Evolutionary conservation across 2,888 invertebrate genomes (phyloP).

Genomic region (Drosophila pullipes): DNA sequence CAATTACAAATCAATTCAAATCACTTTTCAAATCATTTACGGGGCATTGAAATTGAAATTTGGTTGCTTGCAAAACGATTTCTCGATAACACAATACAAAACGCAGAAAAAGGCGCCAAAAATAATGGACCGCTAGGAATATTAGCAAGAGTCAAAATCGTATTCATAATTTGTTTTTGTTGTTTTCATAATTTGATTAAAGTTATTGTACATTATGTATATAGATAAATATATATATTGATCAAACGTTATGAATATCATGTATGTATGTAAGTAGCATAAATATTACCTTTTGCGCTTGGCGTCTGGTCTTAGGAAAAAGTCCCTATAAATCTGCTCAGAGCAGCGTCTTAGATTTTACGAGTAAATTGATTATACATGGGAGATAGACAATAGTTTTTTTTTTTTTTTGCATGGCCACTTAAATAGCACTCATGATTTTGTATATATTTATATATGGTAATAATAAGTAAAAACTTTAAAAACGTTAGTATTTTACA

Average conservation of each 20-base stretch:
- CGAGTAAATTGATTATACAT: constrained; percentile 43
- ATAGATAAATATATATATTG: constrained; percentile 23
- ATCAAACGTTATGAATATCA: constrained; percentile 18
- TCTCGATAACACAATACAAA: constrained; percentile 54
- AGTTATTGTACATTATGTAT: constrained; percentile 45
- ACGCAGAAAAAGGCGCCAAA: constrained; percentile 58
- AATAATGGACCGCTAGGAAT: constrained; percentile 48
- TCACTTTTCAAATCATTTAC: constrained; percentile 31
- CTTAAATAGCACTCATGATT: constrained; percentile 29
- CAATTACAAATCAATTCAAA: constrained; percentile 26
- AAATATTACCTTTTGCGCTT: constrained; percentile 71
- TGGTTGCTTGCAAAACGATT: constrained; percentile 55
- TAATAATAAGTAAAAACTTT: constrained; percentile 45
- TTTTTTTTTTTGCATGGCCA: constrained; percentile 43
- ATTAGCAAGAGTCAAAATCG: constrained; percentile 54
- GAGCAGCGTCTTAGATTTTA: constrained; percentile 37
- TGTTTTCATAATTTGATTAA: constrained; percentile 6
- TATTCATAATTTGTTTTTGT: constrained; percentile 31
- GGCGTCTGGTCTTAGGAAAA: constrained; percentile 40
- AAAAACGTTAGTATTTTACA: constrained; percentile 62
- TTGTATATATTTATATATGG: constrained; percentile 36
- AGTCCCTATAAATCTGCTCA: constrained; percentile 42
- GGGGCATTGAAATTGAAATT: constrained; percentile 43
- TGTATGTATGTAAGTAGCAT: constrained; percentile 48
- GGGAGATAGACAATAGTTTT: constrained; percentile 36